Percentiles rank a stretch among this genome's conserved stretches.
Evolutionary conservation across 2,888 invertebrate genomes (phyloP).

Genomic region (Bugula neritina): DNA sequence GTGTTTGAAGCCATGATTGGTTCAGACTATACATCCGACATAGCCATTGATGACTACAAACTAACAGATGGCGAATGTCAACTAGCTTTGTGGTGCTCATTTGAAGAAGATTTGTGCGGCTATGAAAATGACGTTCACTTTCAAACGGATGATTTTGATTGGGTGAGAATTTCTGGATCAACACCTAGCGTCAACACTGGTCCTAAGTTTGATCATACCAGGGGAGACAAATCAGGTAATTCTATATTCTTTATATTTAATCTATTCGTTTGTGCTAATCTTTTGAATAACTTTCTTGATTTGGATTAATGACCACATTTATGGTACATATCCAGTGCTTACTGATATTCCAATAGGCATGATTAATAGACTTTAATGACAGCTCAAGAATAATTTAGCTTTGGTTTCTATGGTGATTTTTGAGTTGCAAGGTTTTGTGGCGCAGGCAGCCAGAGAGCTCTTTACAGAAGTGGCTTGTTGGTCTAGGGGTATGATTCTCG

Average conservation of each 20-base stretch:
- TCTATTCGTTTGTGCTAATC: no score
- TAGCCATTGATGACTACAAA: constrained; percentile 31
- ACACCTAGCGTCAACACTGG: constrained; percentile 36
- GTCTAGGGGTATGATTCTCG: neutral
- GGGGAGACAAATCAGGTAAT: constrained; percentile 38
- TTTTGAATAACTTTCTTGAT: no score
- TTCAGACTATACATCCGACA: constrained; percentile 38
- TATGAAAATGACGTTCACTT: constrained; percentile 39
- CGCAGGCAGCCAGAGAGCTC: no score
- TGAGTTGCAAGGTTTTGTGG: no score
- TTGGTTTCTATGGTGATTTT: no score
- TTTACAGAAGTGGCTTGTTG: neutral
- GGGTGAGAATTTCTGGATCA: constrained; percentile 40
- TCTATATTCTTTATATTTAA: neutral
- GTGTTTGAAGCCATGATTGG: constrained; percentile 45
- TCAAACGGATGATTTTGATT: constrained; percentile 39
- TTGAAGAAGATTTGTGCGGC: constrained; percentile 45
- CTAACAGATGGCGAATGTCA: constrained; percentile 36
- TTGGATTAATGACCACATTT: no score
- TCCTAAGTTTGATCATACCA: constrained; percentile 39
- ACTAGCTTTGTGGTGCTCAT: constrained; percentile 42
- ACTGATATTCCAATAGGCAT: no score
- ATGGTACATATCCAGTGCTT: no score
- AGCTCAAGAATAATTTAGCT: no score
- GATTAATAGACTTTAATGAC: no score